Evolutionary conservation across 1,140 invertebrate species (phyloP).

Genomic region (Aplysia californica): DNA sequence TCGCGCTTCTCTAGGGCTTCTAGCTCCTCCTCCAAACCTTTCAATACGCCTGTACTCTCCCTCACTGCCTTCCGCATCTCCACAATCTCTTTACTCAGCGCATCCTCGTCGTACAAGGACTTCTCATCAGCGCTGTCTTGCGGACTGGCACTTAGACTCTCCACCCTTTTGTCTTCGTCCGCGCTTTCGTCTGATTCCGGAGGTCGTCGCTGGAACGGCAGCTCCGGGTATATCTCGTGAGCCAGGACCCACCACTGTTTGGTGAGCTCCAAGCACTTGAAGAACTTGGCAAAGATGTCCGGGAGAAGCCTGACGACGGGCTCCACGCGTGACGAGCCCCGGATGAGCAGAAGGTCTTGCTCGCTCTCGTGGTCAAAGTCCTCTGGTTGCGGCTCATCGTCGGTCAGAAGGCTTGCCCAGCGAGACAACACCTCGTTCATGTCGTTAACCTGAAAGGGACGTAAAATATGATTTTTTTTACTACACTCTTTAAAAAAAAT

Average conservation of each 20-base stretch:
- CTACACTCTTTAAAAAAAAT: too few species aligned
- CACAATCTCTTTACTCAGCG: neutral
- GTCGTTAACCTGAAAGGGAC: constrained; percentile 10
- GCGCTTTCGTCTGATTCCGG: neutral
- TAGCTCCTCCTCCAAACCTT: constrained; percentile 1
- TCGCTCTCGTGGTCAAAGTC: constrained; percentile 50
- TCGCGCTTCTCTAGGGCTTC: constrained; percentile 19
- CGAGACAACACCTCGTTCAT: constrained; percentile 30
- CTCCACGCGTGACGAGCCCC: constrained; percentile 34
- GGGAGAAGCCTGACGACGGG: constrained; percentile 43
- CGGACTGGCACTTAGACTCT: neutral
- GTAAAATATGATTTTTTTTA: neutral
- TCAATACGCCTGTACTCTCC: neutral
- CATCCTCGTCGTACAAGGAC: neutral
- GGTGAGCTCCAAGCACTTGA: constrained; percentile 51
- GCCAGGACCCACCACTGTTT: constrained; percentile 47
- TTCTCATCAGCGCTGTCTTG: constrained; percentile 23
- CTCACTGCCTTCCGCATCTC: constrained; percentile 7
- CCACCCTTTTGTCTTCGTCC: neutral
- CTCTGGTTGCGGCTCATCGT: constrained; percentile 34
- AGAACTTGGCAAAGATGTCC: constrained; percentile 52
- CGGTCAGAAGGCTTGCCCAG: constrained; percentile 43
- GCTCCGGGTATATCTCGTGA: constrained; percentile 39
- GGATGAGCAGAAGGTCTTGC: constrained; percentile 44
- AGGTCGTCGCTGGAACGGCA: constrained; percentile 14